phyloP scores from a whole-genome alignment of 2,888 invertebrate genomes.

The Diarsia dahlii region DNA sequence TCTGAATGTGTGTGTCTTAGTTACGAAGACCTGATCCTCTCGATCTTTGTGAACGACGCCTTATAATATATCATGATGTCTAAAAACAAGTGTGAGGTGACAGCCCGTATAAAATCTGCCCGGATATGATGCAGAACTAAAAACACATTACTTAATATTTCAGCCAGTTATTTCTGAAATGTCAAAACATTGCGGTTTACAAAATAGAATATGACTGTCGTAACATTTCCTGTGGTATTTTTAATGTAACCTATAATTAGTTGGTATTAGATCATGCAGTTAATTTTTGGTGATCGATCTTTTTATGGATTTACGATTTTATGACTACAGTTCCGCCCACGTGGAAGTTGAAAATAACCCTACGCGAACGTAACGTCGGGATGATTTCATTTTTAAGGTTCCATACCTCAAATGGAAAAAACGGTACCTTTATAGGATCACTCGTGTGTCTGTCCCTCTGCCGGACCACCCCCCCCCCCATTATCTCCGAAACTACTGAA shows the following conservation, averaged over 20 bases:
- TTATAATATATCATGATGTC: background rate
- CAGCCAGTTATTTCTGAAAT: slow-evolving; percentile 16
- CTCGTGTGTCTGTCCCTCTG: too few species aligned
- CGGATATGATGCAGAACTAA: slow-evolving; percentile 39
- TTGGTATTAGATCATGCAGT: slow-evolving; percentile 21
- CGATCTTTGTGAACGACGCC: background rate
- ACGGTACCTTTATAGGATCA: too few species aligned
- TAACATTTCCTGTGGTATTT: slow-evolving; percentile 33
- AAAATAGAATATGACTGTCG: slow-evolving; percentile 25
- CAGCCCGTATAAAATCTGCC: background rate
- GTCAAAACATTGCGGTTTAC: slow-evolving; percentile 28
- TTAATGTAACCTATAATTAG: slow-evolving; percentile 10
- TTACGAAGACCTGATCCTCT: too few species aligned
- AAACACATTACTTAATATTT: slow-evolving; percentile 26
- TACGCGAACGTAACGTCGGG: background rate
- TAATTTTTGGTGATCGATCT: slow-evolving; percentile 19
- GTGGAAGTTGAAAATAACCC: background rate
- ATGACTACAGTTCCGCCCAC: background rate
- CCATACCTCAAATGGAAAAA: too few species aligned
- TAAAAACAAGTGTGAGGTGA: background rate
- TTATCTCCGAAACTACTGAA: too few species aligned
- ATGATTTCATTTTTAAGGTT: too few species aligned
- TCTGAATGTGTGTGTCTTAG: too few species aligned
- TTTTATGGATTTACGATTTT: background rate
- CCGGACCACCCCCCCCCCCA: too few species aligned